Conservation (phyloP, 2,113 vertebrate species). For the Dolichallabes microphthalmus region DNA sequence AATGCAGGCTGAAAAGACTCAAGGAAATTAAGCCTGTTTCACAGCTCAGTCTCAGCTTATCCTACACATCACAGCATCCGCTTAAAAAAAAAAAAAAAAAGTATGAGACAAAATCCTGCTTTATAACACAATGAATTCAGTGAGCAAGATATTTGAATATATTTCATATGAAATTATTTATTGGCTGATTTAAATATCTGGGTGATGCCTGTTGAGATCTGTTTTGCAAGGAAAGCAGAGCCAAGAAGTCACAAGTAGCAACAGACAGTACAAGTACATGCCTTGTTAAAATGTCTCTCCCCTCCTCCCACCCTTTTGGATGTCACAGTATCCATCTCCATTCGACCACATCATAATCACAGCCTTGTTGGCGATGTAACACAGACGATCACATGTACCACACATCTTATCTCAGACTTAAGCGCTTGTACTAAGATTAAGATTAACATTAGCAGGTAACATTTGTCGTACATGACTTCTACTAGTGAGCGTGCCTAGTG, state of each 20-base stretch:
- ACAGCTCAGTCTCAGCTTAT: conserved; percentile 33
- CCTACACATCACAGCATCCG: conserved; percentile 13
- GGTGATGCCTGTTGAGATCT: not conserved
- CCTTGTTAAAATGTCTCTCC: not conserved
- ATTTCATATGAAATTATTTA: not conserved
- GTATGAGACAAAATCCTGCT: too few species aligned
- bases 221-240: not conserved
- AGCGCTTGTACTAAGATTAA: not conserved
- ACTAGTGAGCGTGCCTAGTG: not conserved
- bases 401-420: not conserved
- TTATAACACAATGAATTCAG: not conserved
- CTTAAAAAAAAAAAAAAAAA: not conserved
- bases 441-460: not conserved
- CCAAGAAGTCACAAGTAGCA: conserved; percentile 3
- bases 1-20: conserved; percentile 14
- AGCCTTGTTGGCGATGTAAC: not conserved
- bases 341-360: not conserved
- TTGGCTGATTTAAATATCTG: too few species aligned
- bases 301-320: not conserved
- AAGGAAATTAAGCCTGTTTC: conserved; percentile 36
- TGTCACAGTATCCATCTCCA: conserved; percentile 22
- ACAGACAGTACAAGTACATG: conserved; percentile 19
- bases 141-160: not conserved
- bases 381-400: not conserved
- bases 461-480: not conserved